phyloP scores from a whole-genome alignment of 2,113 vertebrate genomes.

The Crotalus horridus region DNA sequence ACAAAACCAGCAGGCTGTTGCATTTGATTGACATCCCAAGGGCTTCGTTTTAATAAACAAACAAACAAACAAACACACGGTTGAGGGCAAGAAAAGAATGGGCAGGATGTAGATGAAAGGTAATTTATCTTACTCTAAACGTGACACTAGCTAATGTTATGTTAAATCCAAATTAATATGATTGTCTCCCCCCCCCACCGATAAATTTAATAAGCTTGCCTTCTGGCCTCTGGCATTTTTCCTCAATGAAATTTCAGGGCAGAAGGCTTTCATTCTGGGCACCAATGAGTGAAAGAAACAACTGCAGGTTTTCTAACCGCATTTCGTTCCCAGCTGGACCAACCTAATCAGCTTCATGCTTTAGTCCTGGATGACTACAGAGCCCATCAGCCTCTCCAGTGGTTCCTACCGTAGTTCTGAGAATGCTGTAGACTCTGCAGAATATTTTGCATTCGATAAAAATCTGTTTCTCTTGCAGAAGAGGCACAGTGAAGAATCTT shows the following conservation, averaged over 20 bases:
- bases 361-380: too few relatives aligned
- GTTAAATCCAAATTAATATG: neutral
- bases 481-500: neutral
- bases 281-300: too few relatives aligned
- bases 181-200: neutral
- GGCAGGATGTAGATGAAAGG: neutral
- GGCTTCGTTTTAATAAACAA: neutral
- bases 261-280: too few relatives aligned
- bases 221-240: neutral
- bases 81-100: neutral
- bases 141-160: neutral
- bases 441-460: conserved; percentile 20
- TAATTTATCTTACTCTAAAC: neutral
- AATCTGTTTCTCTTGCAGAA: conserved; percentile 29
- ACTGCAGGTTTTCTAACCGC: too few relatives aligned
- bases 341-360: too few relatives aligned
- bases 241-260: neutral
- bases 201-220: neutral
- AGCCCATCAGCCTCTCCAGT: neutral
- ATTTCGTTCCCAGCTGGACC: too few relatives aligned
- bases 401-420: neutral
- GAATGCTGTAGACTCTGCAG: neutral
- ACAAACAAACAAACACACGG: neutral
- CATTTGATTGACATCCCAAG: neutral
- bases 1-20: neutral